Evolutionary conservation across 2,888 invertebrate species (phyloP), one percentile per base, ranked within the genome.

Genomic region (Blastobasis adustella): DNA sequence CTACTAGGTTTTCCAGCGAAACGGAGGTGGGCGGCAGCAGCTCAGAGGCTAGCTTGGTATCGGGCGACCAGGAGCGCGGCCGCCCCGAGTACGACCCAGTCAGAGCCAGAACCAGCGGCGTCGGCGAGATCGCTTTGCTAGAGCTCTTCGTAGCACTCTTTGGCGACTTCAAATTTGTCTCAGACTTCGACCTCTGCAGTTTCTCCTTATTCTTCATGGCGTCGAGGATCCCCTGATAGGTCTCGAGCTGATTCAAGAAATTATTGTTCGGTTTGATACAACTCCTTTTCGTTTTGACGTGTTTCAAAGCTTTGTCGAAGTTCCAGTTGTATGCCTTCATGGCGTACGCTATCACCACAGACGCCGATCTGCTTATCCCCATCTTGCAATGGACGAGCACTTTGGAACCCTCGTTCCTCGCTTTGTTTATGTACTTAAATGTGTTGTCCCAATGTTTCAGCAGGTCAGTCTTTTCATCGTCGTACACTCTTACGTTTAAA

Each of bases 381-480:
- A 99, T 99, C 89, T 99, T 99, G 83, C 99, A 99, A 82, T 99
- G 99, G 49, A 99, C 99, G 67, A 99, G 90, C 52, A 98, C 98
- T 85, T 97, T 97, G 53, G 96, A 96, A 52, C 96, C 96, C 69
- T 95, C 94, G 66, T 94, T 93, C 79, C 93, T 93, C 51, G 98
- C 98, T 82, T 95, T 94, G 61, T 94, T 94, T 73, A 99, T 99
- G 88, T 98, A 99, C 79, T 96, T 96, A 89, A 94, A 98, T 49
- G 99, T 99, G 76, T 97, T 94, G 80, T 99, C 98, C 98, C 99
- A 99, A 81, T 99, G 95, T 78, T 96, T 96, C 57, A 99, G 90
- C 67, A 99, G 91, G 84, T 99, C 96, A 58, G 98, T 97, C 86
- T 96, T 96, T 82, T 98, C 98, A 76, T 97, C 97, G 79, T 99